Conservation (phyloP, 1,140 invertebrate genomes). For the Carposina sasakii region DNA sequence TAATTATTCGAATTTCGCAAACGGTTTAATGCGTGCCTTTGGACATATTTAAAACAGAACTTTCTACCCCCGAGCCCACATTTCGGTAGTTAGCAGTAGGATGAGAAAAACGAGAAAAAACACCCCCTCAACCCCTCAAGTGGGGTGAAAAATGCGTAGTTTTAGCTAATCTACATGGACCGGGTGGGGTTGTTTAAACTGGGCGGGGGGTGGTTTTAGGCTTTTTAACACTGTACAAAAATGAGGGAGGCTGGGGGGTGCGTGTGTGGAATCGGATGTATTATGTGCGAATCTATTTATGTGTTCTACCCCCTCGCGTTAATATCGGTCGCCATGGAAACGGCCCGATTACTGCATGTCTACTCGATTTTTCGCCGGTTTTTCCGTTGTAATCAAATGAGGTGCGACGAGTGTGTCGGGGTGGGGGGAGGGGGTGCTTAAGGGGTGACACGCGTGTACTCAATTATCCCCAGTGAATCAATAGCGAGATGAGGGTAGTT, state of each 20-base stretch:
- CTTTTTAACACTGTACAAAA: conserved; percentile 66
- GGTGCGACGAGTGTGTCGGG: conserved; percentile 49
- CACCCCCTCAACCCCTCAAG: conserved; percentile 34
- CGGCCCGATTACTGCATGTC: conserved; percentile 62
- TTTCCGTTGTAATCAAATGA: conserved; percentile 72
- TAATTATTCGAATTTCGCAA: conserved; percentile 59
- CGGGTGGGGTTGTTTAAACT: conserved; percentile 53
- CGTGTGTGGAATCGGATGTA: conserved; percentile 58
- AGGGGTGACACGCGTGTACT: conserved; percentile 64
- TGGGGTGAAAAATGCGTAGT: conserved; percentile 73
- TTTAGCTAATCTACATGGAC: conserved; percentile 73
- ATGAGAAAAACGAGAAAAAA: conserved; percentile 49
- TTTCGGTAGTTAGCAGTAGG: conserved; percentile 63
- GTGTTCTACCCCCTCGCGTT: conserved; percentile 45
- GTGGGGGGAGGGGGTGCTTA: conserved; percentile 16
- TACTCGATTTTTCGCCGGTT: conserved; percentile 69
- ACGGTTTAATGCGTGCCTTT: conserved; percentile 61
- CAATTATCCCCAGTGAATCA: conserved; percentile 71
- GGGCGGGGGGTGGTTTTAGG: conserved; percentile 54
- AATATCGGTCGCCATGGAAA: conserved; percentile 65
- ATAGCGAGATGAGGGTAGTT: conserved; percentile 70
- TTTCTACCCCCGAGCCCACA: conserved; percentile 40
- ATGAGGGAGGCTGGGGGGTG: conserved; percentile 38
- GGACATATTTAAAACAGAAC: conserved; percentile 70
- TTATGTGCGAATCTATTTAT: conserved; percentile 68